These are phyloP conservation scores for Sycophaga agraensis DNA, from an alignment of 1,140 invertebrate species.

Conservation along the genomic window DNA sequence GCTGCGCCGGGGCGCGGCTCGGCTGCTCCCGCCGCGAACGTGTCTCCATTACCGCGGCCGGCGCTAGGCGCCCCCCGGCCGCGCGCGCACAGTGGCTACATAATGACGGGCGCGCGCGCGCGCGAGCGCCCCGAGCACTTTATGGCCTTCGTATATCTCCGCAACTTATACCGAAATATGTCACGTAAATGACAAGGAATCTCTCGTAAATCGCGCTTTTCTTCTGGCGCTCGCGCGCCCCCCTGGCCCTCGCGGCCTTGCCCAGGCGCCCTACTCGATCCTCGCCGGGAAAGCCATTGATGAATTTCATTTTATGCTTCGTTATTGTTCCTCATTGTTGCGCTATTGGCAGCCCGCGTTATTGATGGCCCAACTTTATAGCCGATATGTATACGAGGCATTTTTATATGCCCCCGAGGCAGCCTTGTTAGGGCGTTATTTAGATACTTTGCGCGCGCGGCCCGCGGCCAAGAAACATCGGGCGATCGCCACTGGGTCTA, in stretches of 20 bases:
- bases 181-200: constrained; percentile 14
- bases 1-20: constrained; percentile 4
- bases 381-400: no score
- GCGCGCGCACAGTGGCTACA: no score
- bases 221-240: no score
- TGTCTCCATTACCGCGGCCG: constrained; percentile 27
- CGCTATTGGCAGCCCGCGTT: constrained; percentile 8
- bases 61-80: no score
- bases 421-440: no score
- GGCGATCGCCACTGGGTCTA: no score
- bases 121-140: background rate
- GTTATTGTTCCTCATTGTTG: constrained; percentile 10
- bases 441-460: no score
- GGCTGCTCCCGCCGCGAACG: constrained; percentile 3
- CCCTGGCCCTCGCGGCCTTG: no score
- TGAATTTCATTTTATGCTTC: constrained; percentile 9
- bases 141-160: constrained; percentile 8
- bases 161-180: constrained; percentile 9
- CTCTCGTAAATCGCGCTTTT: constrained; percentile 12
- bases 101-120: background rate
- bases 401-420: no score
- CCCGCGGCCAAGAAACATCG: no score
- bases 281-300: background rate
- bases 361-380: no score
- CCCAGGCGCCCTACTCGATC: background rate